Evolutionary conservation across 2,113 vertebrate genomes (phyloP).

Genomic region (Halcyon malimbica): DNA sequence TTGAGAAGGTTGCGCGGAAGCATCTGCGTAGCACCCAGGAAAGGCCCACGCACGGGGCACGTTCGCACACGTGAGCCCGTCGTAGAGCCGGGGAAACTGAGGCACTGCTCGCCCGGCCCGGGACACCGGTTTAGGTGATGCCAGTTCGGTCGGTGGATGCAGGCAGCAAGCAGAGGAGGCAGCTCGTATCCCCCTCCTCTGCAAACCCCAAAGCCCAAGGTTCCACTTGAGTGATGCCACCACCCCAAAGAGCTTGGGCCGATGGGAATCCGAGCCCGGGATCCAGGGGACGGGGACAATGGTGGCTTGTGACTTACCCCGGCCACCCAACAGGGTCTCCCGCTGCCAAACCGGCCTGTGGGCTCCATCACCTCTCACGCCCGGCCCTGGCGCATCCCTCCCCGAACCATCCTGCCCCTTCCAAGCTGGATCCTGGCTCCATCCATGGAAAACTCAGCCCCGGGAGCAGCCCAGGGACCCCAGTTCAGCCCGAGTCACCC

Average conservation of each 20-base stretch:
- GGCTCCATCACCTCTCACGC: not conserved
- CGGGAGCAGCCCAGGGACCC: not conserved
- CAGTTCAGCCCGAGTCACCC: not conserved
- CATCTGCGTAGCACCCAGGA: not conserved
- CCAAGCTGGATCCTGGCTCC: not conserved
- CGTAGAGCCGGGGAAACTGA: not conserved
- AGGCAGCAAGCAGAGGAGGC: not conserved
- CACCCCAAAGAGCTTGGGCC: fast-evolving
- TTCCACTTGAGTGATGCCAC: not conserved
- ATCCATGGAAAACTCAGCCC: not conserved
- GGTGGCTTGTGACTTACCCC: not conserved
- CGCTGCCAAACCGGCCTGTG: fast-evolving
- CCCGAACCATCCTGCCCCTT: not conserved
- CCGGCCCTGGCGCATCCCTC: fast-evolving
- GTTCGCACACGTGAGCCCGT: not conserved
- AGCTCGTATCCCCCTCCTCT: not conserved
- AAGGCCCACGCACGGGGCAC: not conserved
- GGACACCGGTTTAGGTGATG: not conserved
- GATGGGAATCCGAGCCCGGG: fast-evolving
- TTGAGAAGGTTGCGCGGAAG: not conserved
- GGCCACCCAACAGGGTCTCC: not conserved
- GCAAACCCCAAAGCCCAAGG: not conserved
- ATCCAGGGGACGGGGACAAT: fast-evolving
- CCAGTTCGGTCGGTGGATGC: fast-evolving
- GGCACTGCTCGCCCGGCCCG: not conserved